phyloP scores from a whole-genome alignment of 2,113 vertebrate genomes.

The Tauraco erythrolophus region DNA sequence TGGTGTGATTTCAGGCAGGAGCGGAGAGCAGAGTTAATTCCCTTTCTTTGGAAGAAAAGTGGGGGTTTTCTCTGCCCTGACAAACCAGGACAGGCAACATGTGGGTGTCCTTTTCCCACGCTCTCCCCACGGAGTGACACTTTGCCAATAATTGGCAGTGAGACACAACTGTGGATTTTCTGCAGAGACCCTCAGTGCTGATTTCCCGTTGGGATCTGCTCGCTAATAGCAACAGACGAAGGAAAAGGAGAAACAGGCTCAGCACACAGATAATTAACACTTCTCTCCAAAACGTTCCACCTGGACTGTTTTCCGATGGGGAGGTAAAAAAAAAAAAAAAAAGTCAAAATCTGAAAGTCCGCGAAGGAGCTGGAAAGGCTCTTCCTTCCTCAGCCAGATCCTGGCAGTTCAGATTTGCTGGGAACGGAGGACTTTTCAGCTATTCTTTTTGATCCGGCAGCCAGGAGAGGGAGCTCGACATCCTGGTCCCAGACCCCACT shows the following conservation, averaged over 20 bases:
- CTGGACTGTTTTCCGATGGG: accelerated
- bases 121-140: accelerated
- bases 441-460: slow-evolving; percentile 44
- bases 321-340: not conserved
- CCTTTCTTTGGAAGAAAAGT: not conserved
- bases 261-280: no score
- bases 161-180: not conserved
- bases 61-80: not conserved
- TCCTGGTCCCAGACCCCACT: not conserved
- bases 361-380: not conserved
- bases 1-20: not conserved
- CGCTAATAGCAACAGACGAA: accelerated
- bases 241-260: not conserved
- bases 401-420: not conserved
- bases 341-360: accelerated
- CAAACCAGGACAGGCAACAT: not conserved
- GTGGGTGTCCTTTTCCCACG: not conserved
- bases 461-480: slow-evolving; percentile 71
- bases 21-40: not conserved
- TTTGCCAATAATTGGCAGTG: accelerated
- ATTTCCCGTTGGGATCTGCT: not conserved
- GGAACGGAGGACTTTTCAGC: not conserved
- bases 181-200: not conserved
- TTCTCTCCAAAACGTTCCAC: not conserved
- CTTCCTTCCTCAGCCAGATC: not conserved